A percentile compares a stretch with the other conserved stretches of the same genome.
Conservation (phyloP, 1,140 invertebrate genomes). For the Calephelis nemesis region DNA sequence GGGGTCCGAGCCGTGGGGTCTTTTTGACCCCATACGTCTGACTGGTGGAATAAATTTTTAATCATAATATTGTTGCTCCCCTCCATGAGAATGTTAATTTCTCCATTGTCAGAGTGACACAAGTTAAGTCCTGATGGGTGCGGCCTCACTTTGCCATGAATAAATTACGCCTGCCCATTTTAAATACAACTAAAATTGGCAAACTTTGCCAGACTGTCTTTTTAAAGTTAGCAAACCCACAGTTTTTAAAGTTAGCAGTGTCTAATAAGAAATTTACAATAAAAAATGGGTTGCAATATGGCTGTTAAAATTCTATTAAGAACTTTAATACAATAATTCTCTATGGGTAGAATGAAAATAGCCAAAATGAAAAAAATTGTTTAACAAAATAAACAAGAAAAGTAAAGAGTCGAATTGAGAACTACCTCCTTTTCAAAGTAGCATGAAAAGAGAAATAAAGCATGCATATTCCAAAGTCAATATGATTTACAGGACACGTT, state of each 20-base stretch:
- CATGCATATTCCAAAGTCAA: not conserved
- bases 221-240: no score
- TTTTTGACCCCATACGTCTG: conserved; percentile 44
- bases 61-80: conserved; percentile 69
- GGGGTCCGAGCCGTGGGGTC: conserved; percentile 34
- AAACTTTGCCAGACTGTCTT: conserved; percentile 10
- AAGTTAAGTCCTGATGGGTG: conserved; percentile 56
- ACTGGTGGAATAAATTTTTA: conserved; percentile 68
- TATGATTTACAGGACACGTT: conserved; percentile 50
- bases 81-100: conserved; percentile 56
- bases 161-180: conserved; percentile 44
- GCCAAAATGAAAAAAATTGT: no score
- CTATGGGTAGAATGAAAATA: no score
- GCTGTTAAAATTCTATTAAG: no score
- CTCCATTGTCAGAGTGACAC: conserved; percentile 57
- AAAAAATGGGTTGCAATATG: no score
- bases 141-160: conserved; percentile 51
- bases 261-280: no score
- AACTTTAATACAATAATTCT: no score
- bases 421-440: no score
- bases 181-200: conserved; percentile 7
- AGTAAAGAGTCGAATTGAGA: no score
- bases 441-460: no score
- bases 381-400: no score
- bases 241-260: no score